phyloP scores from a whole-genome alignment of 92 coral and sea anemone genomes.

The Zoanthus gigantus region DNA sequence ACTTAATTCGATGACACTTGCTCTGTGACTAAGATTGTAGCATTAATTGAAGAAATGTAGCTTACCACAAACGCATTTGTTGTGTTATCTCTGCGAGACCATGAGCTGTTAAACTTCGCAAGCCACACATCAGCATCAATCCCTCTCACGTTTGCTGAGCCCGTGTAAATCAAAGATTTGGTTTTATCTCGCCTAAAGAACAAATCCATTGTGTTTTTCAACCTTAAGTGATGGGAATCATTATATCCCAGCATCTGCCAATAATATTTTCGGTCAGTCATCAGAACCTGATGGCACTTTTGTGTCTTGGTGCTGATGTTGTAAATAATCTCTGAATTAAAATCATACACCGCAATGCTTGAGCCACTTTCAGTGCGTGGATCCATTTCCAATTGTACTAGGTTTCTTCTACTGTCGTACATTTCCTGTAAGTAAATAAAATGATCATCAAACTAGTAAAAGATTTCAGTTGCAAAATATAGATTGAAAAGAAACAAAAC shows the following conservation, averaged over 20 bases:
- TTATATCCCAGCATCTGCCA: constrained; percentile 19
- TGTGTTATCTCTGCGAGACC: not conserved
- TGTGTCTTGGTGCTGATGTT: constrained; percentile 39
- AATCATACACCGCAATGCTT: constrained; percentile 56
- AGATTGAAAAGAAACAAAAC: too few relatives aligned
- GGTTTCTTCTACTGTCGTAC: constrained; percentile 38
- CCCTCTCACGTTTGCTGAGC: constrained; percentile 72
- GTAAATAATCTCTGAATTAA: constrained; percentile 75
- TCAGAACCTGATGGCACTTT: constrained; percentile 29
- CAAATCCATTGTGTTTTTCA: constrained; percentile 73
- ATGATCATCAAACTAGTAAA: too few relatives aligned
- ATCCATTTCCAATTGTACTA: constrained; percentile 17
- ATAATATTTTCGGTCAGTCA: not conserved
- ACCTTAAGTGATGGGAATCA: constrained; percentile 69
- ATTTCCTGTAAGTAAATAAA: constrained; percentile 5
- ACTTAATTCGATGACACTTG: too few relatives aligned
- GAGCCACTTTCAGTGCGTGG: not conserved
- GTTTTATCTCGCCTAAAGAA: constrained; percentile 40
- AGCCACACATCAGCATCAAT: constrained; percentile 81
- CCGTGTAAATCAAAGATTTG: constrained; percentile 61
- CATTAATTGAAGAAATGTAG: too few relatives aligned
- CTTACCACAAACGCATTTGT: not conserved
- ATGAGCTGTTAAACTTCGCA: not conserved
- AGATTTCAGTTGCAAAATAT: not conserved
- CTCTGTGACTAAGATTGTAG: too few relatives aligned